phyloP scores from a whole-genome alignment of 2,113 vertebrate species.

The Pteronura brasiliensis region DNA sequence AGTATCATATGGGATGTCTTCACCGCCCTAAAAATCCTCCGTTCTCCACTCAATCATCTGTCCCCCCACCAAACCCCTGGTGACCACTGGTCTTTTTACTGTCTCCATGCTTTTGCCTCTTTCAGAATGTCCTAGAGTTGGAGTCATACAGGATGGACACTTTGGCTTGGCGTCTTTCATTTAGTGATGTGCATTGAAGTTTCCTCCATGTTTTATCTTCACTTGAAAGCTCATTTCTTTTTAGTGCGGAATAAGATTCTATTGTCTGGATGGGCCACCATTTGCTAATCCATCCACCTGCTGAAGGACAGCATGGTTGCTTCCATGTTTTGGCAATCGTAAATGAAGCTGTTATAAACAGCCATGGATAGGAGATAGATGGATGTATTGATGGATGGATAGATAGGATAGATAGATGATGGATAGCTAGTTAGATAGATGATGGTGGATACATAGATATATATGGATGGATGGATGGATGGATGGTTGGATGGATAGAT shows the following conservation, averaged over 20 bases:
- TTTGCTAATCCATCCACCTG: neutral
- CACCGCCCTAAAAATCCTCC: neutral
- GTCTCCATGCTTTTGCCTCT: neutral
- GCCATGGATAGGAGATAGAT: neutral
- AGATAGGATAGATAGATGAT: no score
- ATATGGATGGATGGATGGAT: neutral
- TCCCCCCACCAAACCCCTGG: neutral
- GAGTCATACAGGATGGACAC: neutral
- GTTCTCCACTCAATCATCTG: no score
- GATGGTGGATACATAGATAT: neutral
- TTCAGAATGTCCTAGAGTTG: neutral
- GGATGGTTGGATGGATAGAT: neutral
- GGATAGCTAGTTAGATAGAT: no score
- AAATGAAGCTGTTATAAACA: neutral
- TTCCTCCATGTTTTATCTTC: neutral
- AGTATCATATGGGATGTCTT: accelerated
- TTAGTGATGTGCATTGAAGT: neutral
- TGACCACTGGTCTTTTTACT: neutral
- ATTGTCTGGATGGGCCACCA: neutral
- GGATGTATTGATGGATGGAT: neutral
- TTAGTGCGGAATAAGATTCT: neutral
- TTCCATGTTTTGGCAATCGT: neutral
- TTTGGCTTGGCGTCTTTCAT: neutral
- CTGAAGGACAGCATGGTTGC: neutral
- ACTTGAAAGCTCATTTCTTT: neutral